phyloP scores from a whole-genome alignment of 2,888 invertebrate genomes.

The Drosophila nigritarsus region DNA sequence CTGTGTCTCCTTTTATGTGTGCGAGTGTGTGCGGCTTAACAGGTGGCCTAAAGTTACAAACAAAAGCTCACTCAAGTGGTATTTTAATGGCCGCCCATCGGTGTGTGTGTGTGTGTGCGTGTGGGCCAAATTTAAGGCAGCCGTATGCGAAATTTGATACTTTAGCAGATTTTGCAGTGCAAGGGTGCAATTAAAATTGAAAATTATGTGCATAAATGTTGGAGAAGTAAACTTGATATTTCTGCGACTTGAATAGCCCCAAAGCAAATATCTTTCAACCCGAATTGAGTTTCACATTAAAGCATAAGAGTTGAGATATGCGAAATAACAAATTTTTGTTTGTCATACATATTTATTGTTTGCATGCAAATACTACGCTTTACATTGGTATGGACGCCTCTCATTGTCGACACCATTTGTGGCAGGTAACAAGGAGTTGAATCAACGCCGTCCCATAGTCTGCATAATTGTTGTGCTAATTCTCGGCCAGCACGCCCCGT shows the following conservation, averaged over 20 bases:
- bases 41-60: slow-evolving; percentile 38
- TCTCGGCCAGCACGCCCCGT: slow-evolving; percentile 75
- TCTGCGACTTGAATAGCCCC: not conserved
- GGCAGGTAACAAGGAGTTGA: slow-evolving; percentile 26
- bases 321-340: not conserved
- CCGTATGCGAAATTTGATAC: slow-evolving; percentile 13
- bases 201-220: not conserved
- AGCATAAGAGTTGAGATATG: not conserved
- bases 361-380: not conserved
- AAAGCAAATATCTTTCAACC: not conserved
- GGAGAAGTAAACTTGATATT: not conserved
- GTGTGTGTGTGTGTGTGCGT: not conserved
- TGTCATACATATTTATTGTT: slow-evolving; percentile 6
- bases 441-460: slow-evolving; percentile 45
- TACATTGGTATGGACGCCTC: slow-evolving; percentile 8
- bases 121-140: not conserved
- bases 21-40: slow-evolving; percentile 32
- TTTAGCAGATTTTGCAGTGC: not conserved
- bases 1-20: slow-evolving; percentile 5
- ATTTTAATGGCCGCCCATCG: slow-evolving; percentile 47
- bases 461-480: slow-evolving; percentile 78
- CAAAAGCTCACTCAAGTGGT: slow-evolving; percentile 43
- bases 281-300: not conserved
- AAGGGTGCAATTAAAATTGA: slow-evolving; percentile 6
- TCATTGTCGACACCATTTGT: slow-evolving; percentile 37